Percentiles rank a stretch among this genome's conserved stretches.
phyloP scores from a whole-genome alignment of 2,888 invertebrate species.

The Eupithecia abbreviata region DNA sequence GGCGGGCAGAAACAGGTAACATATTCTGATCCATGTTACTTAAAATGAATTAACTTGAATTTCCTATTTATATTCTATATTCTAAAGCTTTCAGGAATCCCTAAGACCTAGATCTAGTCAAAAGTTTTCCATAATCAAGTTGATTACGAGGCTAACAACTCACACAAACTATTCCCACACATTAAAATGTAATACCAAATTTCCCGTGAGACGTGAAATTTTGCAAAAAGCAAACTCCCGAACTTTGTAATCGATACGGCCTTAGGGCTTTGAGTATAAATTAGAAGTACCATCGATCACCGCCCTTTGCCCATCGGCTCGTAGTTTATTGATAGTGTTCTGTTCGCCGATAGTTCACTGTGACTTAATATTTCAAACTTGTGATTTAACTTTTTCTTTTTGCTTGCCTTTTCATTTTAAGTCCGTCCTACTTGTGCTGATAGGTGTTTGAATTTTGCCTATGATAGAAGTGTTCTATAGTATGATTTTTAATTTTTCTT shows the following conservation, averaged over 20 bases:
- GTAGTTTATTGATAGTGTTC: conserved; percentile 79
- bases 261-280: conserved; percentile 82
- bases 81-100: background rate
- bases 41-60: too few relatives aligned
- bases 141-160: background rate
- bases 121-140: background rate
- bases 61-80: too few relatives aligned
- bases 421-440: background rate
- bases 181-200: conserved; percentile 36
- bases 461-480: background rate
- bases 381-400: background rate
- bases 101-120: background rate
- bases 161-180: conserved; percentile 25
- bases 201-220: conserved; percentile 68
- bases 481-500: too few relatives aligned
- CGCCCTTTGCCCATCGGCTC: conserved; percentile 81
- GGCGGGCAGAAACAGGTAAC: too few relatives aligned
- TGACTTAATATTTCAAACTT: background rate
- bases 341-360: conserved; percentile 73
- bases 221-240: conserved; percentile 72
- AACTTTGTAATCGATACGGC: conserved; percentile 83
- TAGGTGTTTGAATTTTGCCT: background rate
- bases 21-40: too few relatives aligned
- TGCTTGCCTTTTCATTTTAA: background rate
- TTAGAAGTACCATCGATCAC: conserved; percentile 83